Base-by-base conservation (phyloP, 2,113 vertebrate genomes). In the Otis tarda region DNA sequence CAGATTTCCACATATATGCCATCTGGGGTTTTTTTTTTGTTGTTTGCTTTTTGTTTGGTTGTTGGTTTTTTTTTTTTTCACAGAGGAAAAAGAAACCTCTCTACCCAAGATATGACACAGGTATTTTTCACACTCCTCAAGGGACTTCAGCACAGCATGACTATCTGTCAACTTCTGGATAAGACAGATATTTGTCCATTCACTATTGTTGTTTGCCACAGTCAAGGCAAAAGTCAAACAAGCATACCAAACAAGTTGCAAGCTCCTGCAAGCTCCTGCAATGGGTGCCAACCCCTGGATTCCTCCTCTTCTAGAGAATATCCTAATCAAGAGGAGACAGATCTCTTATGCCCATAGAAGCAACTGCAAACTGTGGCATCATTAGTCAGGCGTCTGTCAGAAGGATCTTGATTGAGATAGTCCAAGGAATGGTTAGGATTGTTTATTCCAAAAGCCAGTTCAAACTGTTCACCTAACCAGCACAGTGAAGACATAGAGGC, bases 131-230 rank as follows among this genome's bases (percentile, higher is more conserved):
- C 67, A 90, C 65, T 86, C 50, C 59, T 94, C 71, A 80, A 86
- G 49, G n/a, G 41, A 78, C 24, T 64, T 56, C 63, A 94, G 79
- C 52, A 73, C 37, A 84, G 39, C 31, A 79, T 69, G 21, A 47
- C 81, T 69, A 35, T 47, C 39, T 80, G 67, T 61, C 91, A 93
- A 12, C 76, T 88, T 73, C 90, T 35, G 41, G 50, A 55, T 78
- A 94, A 93, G 86, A 92, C 69, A 96, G 65, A 89, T 92, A 85
- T 92, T 84, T 94, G 39, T 57, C 49, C 19, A 16, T 31, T 82
- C 71, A 37, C 30, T 92, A 23, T 61, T 92, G 43, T 86, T 97
- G 57, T 96, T 85, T 16, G 7, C 49, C 15, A 59, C 45, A 94
- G 79, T 69, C 7, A 3, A 52, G 56, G 45, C 59, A 79, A 94